Evolutionary conservation across 2,888 invertebrate genomes (phyloP).

Genomic region (Meloe dianella): DNA sequence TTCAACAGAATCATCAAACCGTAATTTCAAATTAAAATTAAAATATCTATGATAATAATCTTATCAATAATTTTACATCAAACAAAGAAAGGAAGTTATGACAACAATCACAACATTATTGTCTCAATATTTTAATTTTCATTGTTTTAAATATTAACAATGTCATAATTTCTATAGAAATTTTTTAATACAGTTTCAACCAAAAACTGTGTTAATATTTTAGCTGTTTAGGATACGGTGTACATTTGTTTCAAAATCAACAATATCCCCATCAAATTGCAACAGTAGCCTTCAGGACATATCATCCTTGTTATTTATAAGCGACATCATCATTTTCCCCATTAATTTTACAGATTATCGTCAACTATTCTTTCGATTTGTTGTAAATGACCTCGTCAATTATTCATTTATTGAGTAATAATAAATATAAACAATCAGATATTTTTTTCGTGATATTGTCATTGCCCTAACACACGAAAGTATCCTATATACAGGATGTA

Average conservation of each 20-base stretch:
- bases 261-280: too few species aligned
- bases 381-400: background rate
- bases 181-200: background rate
- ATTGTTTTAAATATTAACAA: background rate
- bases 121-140: constrained; percentile 2
- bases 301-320: background rate
- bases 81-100: background rate
- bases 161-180: background rate
- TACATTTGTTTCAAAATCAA: background rate
- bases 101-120: background rate
- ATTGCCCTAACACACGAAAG: background rate
- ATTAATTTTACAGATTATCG: background rate
- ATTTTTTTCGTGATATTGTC: background rate
- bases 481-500: background rate
- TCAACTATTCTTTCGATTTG: background rate
- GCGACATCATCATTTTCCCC: background rate
- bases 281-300: background rate
- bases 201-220: too few species aligned
- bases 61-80: background rate
- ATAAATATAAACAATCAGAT: background rate
- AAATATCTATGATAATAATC: background rate
- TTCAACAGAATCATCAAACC: background rate
- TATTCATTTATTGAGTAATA: constrained; percentile 7
- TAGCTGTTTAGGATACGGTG: background rate
- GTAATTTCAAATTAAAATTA: background rate